Evolutionary conservation across 2,888 invertebrate species (phyloP).

Genomic region (Acanthosepion pharaonis): DNA sequence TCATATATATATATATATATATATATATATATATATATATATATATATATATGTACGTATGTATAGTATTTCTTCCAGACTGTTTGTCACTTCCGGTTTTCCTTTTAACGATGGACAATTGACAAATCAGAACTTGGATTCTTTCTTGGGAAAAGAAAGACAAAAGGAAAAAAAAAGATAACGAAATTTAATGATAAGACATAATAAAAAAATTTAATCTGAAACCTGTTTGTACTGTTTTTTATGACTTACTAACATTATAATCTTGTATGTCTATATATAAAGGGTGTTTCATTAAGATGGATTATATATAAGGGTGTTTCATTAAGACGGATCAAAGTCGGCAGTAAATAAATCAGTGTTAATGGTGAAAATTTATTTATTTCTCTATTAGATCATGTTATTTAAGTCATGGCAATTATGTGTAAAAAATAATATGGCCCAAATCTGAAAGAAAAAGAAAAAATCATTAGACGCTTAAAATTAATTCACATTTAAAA

Average conservation of each 20-base stretch:
- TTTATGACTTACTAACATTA: background rate
- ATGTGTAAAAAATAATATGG: too few relatives aligned
- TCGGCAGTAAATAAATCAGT: too few relatives aligned
- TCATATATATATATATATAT: constrained; percentile 45
- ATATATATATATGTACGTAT: constrained; percentile 43
- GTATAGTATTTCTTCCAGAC: background rate
- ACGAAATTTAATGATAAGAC: background rate
- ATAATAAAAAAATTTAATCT: constrained; percentile 6
- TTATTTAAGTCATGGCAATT: too few relatives aligned
- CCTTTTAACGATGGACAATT: constrained; percentile 2
- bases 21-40: constrained; percentile 48
- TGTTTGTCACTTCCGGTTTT: background rate
- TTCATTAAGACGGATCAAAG: too few relatives aligned
- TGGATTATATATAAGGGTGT: too few relatives aligned
- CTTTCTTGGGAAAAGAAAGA: background rate
- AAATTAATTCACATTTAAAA: too few relatives aligned
- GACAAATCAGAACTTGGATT: background rate
- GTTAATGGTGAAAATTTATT: too few relatives aligned
- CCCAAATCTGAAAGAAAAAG: too few relatives aligned
- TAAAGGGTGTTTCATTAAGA: too few relatives aligned
- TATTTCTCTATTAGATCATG: too few relatives aligned
- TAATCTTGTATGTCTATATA: background rate
- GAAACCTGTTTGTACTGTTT: background rate
- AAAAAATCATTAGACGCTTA: too few relatives aligned
- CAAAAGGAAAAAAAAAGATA: background rate